These are phyloP conservation scores for Bimastos eiseni DNA, from an alignment of 2,888 invertebrate species.

Conservation along the genomic window DNA sequence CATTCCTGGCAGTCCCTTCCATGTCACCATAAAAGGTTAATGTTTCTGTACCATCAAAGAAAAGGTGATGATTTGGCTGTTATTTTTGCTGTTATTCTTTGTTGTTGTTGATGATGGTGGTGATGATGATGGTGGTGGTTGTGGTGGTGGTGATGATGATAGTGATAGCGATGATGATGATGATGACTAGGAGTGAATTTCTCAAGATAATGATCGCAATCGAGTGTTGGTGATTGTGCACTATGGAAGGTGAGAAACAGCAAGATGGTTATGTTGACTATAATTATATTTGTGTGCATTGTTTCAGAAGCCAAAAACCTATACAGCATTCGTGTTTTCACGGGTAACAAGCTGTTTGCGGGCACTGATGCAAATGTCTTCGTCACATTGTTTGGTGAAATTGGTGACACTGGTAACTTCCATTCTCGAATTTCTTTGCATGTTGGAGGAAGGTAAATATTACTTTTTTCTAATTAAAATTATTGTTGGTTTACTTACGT, in stretches of 20 bases:
- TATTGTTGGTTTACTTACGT: neutral
- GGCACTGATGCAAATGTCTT: conserved; percentile 53
- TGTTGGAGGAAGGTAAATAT: conserved; percentile 7
- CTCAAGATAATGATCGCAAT: neutral
- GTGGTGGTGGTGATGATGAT: conserved; percentile 33
- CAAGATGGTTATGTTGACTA: conserved; percentile 27
- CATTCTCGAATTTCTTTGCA: conserved; percentile 22
- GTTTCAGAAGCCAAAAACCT: conserved; percentile 58
- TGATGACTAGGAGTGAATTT: neutral
- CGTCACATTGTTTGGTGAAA: conserved; percentile 48
- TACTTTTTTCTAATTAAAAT: conserved; percentile 9
- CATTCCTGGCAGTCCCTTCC: conserved; percentile 17
- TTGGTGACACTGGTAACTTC: conserved; percentile 47
- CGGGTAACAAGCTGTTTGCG: conserved; percentile 47
- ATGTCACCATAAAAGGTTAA: neutral
- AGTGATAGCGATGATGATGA: conserved; percentile 28
- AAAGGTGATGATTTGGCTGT: conserved; percentile 25
- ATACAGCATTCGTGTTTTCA: conserved; percentile 59
- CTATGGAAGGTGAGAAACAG: neutral
- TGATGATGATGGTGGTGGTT: conserved; percentile 30
- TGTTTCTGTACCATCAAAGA: neutral
- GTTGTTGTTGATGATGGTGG: conserved; percentile 30
- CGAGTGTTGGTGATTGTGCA: neutral
- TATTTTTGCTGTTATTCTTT: conserved; percentile 29
- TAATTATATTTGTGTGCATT: conserved; percentile 30